Evolutionary conservation across 1,140 invertebrate genomes (phyloP), one percentile per base, ranked within the genome.

Genomic region (Drosophila ficusphila): DNA sequence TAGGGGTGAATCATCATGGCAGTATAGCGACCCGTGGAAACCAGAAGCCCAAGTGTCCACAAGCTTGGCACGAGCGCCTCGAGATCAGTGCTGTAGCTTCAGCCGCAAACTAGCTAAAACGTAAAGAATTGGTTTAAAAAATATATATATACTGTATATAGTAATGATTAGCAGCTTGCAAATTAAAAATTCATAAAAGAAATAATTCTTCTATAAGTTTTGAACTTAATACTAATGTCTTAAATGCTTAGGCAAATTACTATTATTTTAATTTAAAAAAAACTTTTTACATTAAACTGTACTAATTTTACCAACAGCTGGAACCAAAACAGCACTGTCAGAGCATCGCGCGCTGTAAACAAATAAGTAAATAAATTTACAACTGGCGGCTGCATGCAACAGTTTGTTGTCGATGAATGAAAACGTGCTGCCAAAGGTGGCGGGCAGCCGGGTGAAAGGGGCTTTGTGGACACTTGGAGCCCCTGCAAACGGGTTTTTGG

Each of bases 351-450:
- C 64, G 70, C 70, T 41, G 46, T 34, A 52, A 71, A 57, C 49
- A 60, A 69, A 60, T 68, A 69, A 60, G 33, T 29, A 61, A 47
- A 68, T 33, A 74, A 76, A 73, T 56, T 76, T 85, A 76, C 79
- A 86, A 85, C 79, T 71, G 51, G 49, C 56, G 73, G 52, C 69
- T 78, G 79, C 74, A 83, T 78, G 79, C 79, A 78, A 78, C 70
- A 83, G 79, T 75, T 75, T 70, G 48, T 54, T 75, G 58, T 46
- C 70, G 61, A 74, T 86, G 77, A 86, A 86, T 86, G 82, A 86
- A 86, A 86, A 71, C 75, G 79, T 78, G 79, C 67, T 72, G 61
- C 46, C 64, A 52, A 33, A 29, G 44, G 19, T 18, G 49, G 36
- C 14, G 25, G 16, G 41, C 4, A 11, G 3, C 4, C 3, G 39